Evolutionary conservation across 2,888 invertebrate genomes (phyloP).

Genomic region (Xestobium rufovillosum): DNA sequence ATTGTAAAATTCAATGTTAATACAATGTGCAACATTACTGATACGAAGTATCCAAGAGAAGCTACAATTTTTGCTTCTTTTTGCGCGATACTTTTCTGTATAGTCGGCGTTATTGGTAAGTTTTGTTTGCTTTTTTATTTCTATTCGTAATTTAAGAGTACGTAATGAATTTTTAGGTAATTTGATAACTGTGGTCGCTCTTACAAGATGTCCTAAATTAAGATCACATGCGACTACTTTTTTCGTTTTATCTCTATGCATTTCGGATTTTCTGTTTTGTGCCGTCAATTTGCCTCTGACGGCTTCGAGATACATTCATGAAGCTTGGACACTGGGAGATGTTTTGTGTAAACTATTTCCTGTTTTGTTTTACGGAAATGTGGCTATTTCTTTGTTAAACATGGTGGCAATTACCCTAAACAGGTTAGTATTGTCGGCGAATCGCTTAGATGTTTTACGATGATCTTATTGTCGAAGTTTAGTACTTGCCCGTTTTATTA

Average conservation of each 20-base stretch:
- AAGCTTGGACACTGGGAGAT: constrained; percentile 73
- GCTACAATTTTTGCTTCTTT: constrained; percentile 71
- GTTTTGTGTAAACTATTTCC: constrained; percentile 77
- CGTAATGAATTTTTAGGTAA: constrained; percentile 58
- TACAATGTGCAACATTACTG: constrained; percentile 7
- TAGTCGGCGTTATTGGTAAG: constrained; percentile 73
- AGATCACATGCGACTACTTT: constrained; percentile 79
- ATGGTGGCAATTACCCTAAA: constrained; percentile 88
- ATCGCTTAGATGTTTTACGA: no score
- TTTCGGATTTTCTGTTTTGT: constrained; percentile 81
- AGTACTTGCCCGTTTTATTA: no score
- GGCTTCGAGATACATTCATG: constrained; percentile 72
- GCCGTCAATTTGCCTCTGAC: constrained; percentile 77
- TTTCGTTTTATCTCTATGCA: constrained; percentile 78
- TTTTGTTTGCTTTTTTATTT: constrained; percentile 17
- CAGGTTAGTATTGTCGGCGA: constrained; percentile 55
- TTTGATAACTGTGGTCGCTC: constrained; percentile 70
- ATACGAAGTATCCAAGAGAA: constrained; percentile 55
- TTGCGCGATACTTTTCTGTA: constrained; percentile 71
- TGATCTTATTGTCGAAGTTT: no score
- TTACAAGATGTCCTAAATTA: constrained; percentile 69
- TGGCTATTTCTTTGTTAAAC: constrained; percentile 76
- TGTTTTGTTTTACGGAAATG: constrained; percentile 83
- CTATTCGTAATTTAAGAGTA: constrained; percentile 9
- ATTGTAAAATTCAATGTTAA: not conserved